These are phyloP conservation scores for Indri indri DNA, from an alignment of 2,113 vertebrate genomes.

Conservation along the genomic window DNA sequence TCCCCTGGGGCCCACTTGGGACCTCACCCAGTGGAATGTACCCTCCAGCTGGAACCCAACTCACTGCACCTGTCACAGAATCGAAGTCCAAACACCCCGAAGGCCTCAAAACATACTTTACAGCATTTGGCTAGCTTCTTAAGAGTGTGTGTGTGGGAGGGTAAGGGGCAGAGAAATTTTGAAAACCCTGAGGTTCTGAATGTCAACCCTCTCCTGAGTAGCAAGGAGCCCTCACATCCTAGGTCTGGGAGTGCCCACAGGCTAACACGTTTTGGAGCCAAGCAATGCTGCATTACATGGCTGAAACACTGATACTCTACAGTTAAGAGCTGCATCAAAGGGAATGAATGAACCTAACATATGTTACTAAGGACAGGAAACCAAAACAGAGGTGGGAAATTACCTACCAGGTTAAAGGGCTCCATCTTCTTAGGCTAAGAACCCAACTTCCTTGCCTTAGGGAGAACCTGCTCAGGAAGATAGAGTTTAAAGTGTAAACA, in stretches of 20 bases:
- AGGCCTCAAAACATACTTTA: slow-evolving; percentile 22
- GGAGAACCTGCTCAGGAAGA: background rate
- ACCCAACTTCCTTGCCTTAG: background rate
- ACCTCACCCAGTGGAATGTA: background rate
- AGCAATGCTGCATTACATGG: slow-evolving; percentile 49
- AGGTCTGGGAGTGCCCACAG: background rate
- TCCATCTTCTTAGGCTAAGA: background rate
- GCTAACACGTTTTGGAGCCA: slow-evolving; percentile 30
- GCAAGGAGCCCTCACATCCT: background rate
- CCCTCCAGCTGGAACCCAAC: slow-evolving; percentile 12
- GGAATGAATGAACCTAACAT: slow-evolving; percentile 33
- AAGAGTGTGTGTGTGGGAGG: background rate
- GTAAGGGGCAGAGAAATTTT: background rate
- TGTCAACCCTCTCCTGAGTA: background rate
- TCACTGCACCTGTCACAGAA: slow-evolving; percentile 34
- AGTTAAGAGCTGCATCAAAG: slow-evolving; percentile 27
- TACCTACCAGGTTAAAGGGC: background rate
- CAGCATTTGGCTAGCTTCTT: background rate
- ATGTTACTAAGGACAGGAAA: background rate
- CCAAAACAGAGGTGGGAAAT: background rate
- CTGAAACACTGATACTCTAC: slow-evolving; percentile 32
- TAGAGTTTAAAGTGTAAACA: background rate
- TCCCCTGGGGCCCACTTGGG: background rate
- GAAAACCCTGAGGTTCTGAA: background rate
- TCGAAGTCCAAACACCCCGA: background rate